Percentiles rank a stretch among this genome's conserved stretches.
These are phyloP conservation scores for Melanotaenia duboulayi DNA, from an alignment of 2,113 vertebrate species.

Conservation along the genomic window DNA sequence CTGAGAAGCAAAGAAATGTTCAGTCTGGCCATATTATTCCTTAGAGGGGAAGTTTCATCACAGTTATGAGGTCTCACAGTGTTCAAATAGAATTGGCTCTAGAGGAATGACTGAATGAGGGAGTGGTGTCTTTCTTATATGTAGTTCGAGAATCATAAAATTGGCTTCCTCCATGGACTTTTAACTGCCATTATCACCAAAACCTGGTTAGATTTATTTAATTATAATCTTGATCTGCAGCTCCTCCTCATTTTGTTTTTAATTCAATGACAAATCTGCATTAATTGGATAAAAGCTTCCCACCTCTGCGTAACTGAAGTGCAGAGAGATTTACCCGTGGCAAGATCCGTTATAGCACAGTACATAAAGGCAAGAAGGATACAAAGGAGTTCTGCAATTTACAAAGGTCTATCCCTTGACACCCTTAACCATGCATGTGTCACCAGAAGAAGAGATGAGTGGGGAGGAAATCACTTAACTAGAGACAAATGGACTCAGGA, in stretches of 20 bases:
- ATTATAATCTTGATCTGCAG: neutral
- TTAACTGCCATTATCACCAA: neutral
- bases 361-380: conserved; percentile 23
- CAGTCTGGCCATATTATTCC: conserved; percentile 55
- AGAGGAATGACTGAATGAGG: conserved; percentile 11
- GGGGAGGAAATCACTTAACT: conserved; percentile 64
- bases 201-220: conserved; percentile 11
- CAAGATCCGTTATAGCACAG: conserved; percentile 7
- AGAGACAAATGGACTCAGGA: conserved; percentile 63
- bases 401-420: conserved; percentile 31
- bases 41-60: conserved; percentile 55
- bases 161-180: conserved; percentile 6
- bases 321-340: neutral
- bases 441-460: conserved; percentile 33
- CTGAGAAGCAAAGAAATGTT: conserved; percentile 51
- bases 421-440: conserved; percentile 35
- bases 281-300: neutral
- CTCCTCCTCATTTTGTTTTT: conserved; percentile 5
- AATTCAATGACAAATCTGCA: conserved; percentile 4
- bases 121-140: neutral
- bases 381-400: conserved; percentile 43
- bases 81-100: conserved; percentile 44
- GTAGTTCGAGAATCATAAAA: conserved; percentile 10
- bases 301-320: neutral
- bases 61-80: conserved; percentile 46